Evolutionary conservation across 2,797 vertebrate genomes (phyloP), one percentile per base, ranked within the genome.

Genomic region (Myotis planiceps): DNA sequence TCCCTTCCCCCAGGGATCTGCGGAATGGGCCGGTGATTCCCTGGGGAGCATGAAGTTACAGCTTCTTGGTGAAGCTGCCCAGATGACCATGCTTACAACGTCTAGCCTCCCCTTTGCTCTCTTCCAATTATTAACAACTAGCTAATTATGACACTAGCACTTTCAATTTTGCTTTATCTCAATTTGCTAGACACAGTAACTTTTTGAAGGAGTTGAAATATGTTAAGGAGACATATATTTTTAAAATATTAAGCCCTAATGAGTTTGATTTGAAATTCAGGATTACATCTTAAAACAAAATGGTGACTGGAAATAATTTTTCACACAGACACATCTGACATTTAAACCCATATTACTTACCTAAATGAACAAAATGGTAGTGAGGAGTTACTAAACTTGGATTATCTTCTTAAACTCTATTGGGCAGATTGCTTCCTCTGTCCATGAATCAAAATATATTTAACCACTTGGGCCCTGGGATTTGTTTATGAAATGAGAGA

Each of bases 201-300:
- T 85, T 95, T 53, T 60, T 47, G 34, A 94, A 63, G 49, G 45
- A 63, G 16, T 21, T 63, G 29, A 42, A 60, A 60, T 16, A 12
- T 63, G 34, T 72, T 47, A 58, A 71, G 42, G 49, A 87, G 76
- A 84, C 42, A 37, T 9, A 21, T 39, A 55, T 23, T n/a, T n/a
- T 95, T 80, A 51, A 92, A 93, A 74, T 42, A 83, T n/a, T 74
- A 51, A 34, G n/a, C 29, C 1, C 2, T 42, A 53, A 16, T 37
- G 45, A 14, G 25, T 92, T 60, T 37, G 27, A 66, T 84, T 78
- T 92, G 42, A 96, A 93, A 92, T 84, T 90, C 55, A 63, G 71
- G 49, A 13, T 34, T 74, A 42, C 13, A 12, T 68, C 60, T 78
- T 84, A 6, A 12, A 81, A 78, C 39, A 90, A 63, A 85, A 88